These are phyloP conservation scores for Sarcophaga caerulescens DNA, from an alignment of 2,888 invertebrate species.

Conservation along the genomic window DNA sequence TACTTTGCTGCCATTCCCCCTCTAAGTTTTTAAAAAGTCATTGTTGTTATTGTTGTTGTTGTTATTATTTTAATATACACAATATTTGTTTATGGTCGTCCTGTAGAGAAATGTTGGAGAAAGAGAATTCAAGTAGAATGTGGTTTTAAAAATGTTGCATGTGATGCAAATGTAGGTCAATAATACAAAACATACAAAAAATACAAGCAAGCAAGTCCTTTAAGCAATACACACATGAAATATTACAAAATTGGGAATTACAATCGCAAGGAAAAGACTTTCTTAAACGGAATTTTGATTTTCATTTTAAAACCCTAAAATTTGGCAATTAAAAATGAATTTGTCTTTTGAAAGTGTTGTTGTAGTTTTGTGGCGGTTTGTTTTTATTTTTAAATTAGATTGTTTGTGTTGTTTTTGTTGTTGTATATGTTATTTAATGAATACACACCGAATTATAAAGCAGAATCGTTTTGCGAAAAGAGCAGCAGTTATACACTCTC, in stretches of 20 bases:
- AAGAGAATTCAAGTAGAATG: slow-evolving; percentile 33
- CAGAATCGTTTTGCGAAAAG: slow-evolving; percentile 28
- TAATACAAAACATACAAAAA: not conserved
- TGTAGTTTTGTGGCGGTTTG: slow-evolving; percentile 20
- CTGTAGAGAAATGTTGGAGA: not conserved
- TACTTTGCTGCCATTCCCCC: too few species aligned
- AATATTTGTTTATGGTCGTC: slow-evolving; percentile 2
- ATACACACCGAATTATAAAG: slow-evolving; percentile 43
- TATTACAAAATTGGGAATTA: too few species aligned
- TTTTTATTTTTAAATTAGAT: not conserved
- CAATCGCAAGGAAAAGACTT: too few species aligned
- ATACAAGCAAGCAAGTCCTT: too few species aligned
- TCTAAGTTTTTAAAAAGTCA: not conserved
- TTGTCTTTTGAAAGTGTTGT: not conserved
- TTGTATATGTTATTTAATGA: slow-evolving; percentile 29
- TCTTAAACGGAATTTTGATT: too few species aligned
- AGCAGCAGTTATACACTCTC: slow-evolving; percentile 9
- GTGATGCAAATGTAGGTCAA: slow-evolving; percentile 56
- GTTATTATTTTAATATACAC: not conserved
- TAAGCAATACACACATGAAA: too few species aligned
- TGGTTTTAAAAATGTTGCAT: slow-evolving; percentile 34
- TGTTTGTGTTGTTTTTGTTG: not conserved
- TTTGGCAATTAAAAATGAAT: too few species aligned
- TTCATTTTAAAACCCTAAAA: too few species aligned
- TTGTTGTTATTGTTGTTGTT: slow-evolving; percentile 24